Conservation (phyloP, 2,797 vertebrate genomes). For the Xyrichtys novacula region DNA sequence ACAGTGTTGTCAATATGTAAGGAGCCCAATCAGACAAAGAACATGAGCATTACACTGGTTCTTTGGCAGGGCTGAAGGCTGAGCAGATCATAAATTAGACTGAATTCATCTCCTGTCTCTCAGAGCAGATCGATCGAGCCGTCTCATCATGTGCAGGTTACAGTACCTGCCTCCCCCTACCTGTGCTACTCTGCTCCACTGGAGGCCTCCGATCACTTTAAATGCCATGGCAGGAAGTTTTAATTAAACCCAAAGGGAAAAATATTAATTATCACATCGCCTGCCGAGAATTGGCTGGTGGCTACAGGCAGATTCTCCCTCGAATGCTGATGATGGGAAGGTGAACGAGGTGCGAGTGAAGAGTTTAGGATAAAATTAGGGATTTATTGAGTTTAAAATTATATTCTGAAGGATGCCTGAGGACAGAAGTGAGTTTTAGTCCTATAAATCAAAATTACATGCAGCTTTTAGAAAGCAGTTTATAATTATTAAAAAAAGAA, state of each 20-base stretch:
- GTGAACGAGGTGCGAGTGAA: slow-evolving; percentile 58
- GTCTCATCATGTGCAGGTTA: slow-evolving; percentile 48
- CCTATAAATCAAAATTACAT: slow-evolving; percentile 47
- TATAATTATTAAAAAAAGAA: slow-evolving; percentile 4
- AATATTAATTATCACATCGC: slow-evolving; percentile 81
- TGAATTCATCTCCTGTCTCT: slow-evolving; percentile 41
- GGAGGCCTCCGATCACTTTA: slow-evolving; percentile 64
- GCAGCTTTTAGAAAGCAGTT: slow-evolving; percentile 12
- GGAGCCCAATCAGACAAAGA: slow-evolving; percentile 30
- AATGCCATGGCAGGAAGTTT: slow-evolving; percentile 78
- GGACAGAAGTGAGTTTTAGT: slow-evolving; percentile 18
- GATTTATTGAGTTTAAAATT: slow-evolving; percentile 65
- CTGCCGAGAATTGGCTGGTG: slow-evolving; percentile 67
- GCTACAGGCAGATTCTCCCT: slow-evolving; percentile 66
- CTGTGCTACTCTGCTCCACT: slow-evolving; percentile 54
- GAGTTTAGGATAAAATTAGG: slow-evolving; percentile 52
- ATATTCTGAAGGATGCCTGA: slow-evolving; percentile 43
- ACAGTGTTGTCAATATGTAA: slow-evolving; percentile 13
- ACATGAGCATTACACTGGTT: slow-evolving; percentile 29
- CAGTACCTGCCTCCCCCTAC: slow-evolving; percentile 69
- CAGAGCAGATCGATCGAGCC: slow-evolving; percentile 44
- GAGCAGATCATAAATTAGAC: slow-evolving; percentile 46
- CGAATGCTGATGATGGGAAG: slow-evolving; percentile 72
- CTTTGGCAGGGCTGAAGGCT: slow-evolving; percentile 10
- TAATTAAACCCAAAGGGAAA: slow-evolving; percentile 86